Evolutionary conservation across 2,113 vertebrate genomes (phyloP).

Genomic region (Platysteira castanea): DNA sequence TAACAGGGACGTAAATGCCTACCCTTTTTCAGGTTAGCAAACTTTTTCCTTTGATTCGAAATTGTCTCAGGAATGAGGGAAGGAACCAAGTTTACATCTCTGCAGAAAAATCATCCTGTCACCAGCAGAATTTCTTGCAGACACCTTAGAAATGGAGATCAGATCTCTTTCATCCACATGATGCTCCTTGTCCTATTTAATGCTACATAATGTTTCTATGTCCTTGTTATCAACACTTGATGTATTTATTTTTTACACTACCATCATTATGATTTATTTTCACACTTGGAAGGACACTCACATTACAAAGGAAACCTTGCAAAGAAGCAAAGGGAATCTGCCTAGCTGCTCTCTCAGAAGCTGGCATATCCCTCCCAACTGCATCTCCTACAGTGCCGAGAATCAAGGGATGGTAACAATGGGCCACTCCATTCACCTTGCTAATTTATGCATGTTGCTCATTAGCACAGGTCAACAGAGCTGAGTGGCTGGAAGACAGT

Average conservation of each 20-base stretch:
- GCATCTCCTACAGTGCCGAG: not conserved
- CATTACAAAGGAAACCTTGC: not conserved
- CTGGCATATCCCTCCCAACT: not conserved
- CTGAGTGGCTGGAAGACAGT: not conserved
- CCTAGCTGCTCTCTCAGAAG: not conserved
- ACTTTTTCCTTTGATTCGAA: not conserved
- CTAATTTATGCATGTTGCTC: conserved; percentile 41
- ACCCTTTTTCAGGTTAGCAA: not conserved
- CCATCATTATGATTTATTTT: not conserved
- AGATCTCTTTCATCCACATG: not conserved
- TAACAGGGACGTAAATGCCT: not conserved
- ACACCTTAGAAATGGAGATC: not conserved
- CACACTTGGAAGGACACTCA: not conserved
- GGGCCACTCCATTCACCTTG: not conserved
- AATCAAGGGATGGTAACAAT: not conserved
- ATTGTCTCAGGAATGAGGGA: not conserved
- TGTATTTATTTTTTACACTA: not conserved
- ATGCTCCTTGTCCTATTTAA: not conserved
- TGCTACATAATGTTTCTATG: not conserved
- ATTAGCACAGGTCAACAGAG: not conserved
- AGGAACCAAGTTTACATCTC: not conserved
- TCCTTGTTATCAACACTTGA: not conserved
- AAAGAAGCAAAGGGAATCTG: not conserved
- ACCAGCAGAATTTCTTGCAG: not conserved
- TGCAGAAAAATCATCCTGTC: not conserved